Evolutionary conservation across 1,140 invertebrate genomes (phyloP), one percentile per base, ranked within the genome.

Genomic region (Drosophila sucinea): DNA sequence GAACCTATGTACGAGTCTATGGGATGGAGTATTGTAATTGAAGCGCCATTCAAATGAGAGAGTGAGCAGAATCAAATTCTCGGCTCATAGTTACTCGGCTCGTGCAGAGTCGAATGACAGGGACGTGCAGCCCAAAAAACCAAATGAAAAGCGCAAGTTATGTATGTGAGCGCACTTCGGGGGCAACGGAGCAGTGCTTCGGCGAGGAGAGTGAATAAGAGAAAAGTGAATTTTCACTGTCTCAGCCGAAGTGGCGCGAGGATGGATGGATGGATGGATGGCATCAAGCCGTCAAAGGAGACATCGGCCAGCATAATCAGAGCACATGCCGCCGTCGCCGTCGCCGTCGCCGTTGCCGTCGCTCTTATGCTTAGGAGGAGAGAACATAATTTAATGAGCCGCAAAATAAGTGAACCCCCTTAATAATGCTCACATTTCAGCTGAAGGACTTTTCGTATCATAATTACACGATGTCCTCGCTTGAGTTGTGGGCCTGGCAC

Each of bases 331-430:
- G 38, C 11, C 29, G 17, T 17, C 17, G 17, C 17, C 29, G 17
- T 17, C 17, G 17, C 17, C 17, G 17, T 17, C 17, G 17, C 17
- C 17, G 17, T 17, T 58, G 10, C 29, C 60, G 38, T 6, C 29
- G 3, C 40, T 51, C 40, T 44, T 23, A 29, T 17, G 41, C 60
- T 63, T 32, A 40, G 38, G 27, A 44, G 29, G 10, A 63, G 54
- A 67, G 64, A 38, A 67, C 64, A 67, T 67, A 58, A 67, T 67
- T 67, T 67, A 67, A 67, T 67, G 64, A 67, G 64, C 64, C 55
- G 64, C 64, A 67, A 57, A 67, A 67, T 67, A 67, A 67, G 64
- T 67, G 64, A 67, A 67, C 32, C 51, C 64, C 54, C 64, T 67
- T 66, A 66, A 66, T 66, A 66, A 66, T 66, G 55, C 64, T 67